These are phyloP conservation scores for Chaetorhynchus papuensis DNA, from an alignment of 2,113 vertebrate genomes.

Conservation along the genomic window DNA sequence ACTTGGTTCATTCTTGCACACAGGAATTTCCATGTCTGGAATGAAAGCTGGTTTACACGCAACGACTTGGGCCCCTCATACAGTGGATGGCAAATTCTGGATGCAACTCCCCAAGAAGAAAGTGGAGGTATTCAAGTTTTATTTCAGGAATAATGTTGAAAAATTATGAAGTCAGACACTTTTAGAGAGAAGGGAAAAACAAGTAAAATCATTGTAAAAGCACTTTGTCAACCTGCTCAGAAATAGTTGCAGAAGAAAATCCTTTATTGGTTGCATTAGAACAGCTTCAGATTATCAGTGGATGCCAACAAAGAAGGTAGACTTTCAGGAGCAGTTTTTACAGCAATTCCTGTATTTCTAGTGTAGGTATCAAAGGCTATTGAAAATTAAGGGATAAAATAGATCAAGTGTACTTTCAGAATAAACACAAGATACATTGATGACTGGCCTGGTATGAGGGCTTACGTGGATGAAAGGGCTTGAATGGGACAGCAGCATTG, in stretches of 20 bases:
- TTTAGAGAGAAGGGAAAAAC: background rate
- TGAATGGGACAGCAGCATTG: background rate
- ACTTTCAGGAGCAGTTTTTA: background rate
- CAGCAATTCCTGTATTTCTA: background rate
- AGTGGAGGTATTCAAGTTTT: constrained; percentile 83
- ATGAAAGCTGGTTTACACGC: constrained; percentile 89
- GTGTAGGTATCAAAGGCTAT: background rate
- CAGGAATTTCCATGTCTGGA: constrained; percentile 98
- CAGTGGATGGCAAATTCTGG: constrained; percentile 90
- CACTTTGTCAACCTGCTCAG: background rate
- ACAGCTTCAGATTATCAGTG: background rate
- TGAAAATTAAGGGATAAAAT: background rate
- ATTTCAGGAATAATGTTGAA: background rate
- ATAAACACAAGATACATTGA: background rate
- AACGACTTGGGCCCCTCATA: constrained; percentile 79
- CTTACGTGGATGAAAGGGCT: background rate
- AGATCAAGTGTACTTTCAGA: background rate
- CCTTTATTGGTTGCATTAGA: background rate
- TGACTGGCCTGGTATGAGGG: background rate
- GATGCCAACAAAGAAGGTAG: background rate
- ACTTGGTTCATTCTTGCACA: background rate
- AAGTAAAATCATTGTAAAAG: background rate
- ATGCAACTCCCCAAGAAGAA: constrained; percentile 91
- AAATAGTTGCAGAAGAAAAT: background rate
- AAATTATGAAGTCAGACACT: background rate